A percentile compares a stretch with the other conserved stretches of the same genome.
Conservation (phyloP, 1,140 invertebrate species). For the Platorchestia sp. region DNA sequence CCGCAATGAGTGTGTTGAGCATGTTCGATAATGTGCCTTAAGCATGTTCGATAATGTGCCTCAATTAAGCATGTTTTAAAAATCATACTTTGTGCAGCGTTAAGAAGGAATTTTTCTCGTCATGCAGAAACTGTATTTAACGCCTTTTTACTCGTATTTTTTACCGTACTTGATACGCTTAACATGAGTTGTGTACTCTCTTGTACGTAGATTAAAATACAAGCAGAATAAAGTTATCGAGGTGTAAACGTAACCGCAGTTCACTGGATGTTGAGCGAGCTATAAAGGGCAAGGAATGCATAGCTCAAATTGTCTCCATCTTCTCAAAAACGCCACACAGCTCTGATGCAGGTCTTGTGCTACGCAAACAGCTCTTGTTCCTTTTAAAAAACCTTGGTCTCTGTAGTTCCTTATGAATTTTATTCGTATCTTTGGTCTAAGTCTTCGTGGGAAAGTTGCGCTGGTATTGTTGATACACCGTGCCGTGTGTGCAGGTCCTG, state of each 20-base stretch:
- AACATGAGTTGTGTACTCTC: not conserved
- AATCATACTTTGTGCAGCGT: not conserved
- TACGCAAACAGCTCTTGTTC: not conserved
- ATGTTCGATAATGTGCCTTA: not conserved
- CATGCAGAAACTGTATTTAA: not conserved
- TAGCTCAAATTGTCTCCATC: not conserved
- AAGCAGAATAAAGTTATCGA: not conserved
- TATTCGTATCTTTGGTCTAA: not conserved
- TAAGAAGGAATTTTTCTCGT: not conserved
- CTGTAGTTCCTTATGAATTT: not conserved
- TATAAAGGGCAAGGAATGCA: not conserved
- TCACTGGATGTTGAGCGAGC: too few relatives aligned
- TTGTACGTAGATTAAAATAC: not conserved
- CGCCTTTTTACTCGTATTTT: not conserved
- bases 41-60: too few relatives aligned
- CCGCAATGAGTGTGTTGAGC: too few relatives aligned
- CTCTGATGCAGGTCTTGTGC: not conserved
- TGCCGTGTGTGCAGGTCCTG: too few relatives aligned
- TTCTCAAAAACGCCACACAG: not conserved
- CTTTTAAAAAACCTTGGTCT: not conserved
- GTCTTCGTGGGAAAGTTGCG: not conserved
- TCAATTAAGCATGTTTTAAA: not conserved
- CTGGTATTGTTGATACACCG: too few relatives aligned
- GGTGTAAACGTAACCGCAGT: not conserved
- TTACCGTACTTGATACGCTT: not conserved